Conservation (phyloP, 2,888 invertebrate genomes). For the Nebria salina region DNA sequence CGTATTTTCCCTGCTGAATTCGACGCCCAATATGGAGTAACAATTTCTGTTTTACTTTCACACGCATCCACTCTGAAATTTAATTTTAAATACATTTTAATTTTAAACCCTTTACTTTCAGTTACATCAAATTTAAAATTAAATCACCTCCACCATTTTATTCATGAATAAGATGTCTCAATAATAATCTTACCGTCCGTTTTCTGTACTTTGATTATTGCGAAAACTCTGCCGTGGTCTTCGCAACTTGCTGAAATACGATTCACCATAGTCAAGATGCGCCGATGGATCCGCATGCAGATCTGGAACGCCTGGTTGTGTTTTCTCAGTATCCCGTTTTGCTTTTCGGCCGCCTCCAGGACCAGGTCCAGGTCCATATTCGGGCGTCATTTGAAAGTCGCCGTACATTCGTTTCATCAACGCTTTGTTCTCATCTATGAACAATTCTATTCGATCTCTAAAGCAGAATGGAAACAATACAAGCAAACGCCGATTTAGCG, state of each 20-base stretch:
- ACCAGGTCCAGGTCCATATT: slow-evolving; percentile 67
- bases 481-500: neutral
- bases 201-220: slow-evolving; percentile 65
- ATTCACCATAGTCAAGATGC: slow-evolving; percentile 59
- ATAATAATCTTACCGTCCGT: slow-evolving; percentile 62
- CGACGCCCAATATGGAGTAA: slow-evolving; percentile 94
- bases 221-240: slow-evolving; percentile 66
- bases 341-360: slow-evolving; percentile 60
- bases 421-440: slow-evolving; percentile 95
- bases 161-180: neutral
- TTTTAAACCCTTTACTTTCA: too few species aligned
- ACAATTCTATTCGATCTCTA: slow-evolving; percentile 89
- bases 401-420: slow-evolving; percentile 94
- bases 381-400: slow-evolving; percentile 77
- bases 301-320: slow-evolving; percentile 68
- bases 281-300: slow-evolving; percentile 64
- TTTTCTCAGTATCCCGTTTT: slow-evolving; percentile 57
- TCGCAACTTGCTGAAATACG: slow-evolving; percentile 67
- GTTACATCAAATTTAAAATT: too few species aligned
- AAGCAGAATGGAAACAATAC: slow-evolving; percentile 54
- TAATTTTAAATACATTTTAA: neutral
- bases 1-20: slow-evolving; percentile 91
- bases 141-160: too few species aligned
- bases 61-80: slow-evolving; percentile 82
- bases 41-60: slow-evolving; percentile 91